These are phyloP conservation scores for Platycercus adscitus DNA, from an alignment of 2,113 vertebrate species.

Conservation along the genomic window DNA sequence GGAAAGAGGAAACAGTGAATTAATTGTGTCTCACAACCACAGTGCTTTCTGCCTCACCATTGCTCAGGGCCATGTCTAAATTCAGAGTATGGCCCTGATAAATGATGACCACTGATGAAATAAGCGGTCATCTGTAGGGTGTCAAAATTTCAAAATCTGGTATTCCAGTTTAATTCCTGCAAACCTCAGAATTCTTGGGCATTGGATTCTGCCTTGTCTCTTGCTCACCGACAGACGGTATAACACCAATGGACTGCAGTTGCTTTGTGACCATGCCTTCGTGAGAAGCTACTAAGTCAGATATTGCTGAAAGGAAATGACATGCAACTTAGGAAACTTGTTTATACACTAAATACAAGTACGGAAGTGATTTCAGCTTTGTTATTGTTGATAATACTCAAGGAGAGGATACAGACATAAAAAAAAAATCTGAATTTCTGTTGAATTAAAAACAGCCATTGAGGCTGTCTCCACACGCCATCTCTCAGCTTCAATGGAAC, in stretches of 20 bases:
- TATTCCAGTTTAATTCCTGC: neutral
- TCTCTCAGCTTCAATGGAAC: neutral
- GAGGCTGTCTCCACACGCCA: neutral
- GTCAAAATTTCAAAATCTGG: neutral
- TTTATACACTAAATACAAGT: constrained; percentile 11
- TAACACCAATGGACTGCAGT: neutral
- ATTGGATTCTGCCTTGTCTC: neutral
- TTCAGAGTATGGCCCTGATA: neutral
- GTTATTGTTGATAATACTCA: neutral
- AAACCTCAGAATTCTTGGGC: neutral
- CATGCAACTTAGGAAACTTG: neutral
- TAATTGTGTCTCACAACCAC: neutral
- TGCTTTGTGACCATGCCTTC: neutral
- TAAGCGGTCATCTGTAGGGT: neutral
- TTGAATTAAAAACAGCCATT: neutral
- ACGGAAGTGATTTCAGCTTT: neutral
- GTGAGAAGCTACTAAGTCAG: neutral
- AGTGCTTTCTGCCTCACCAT: neutral
- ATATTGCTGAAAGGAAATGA: constrained; percentile 16
- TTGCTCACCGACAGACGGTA: neutral
- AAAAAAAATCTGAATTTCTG: neutral
- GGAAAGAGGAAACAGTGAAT: constrained; percentile 4
- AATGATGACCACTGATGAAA: neutral
- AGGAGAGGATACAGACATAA: neutral
- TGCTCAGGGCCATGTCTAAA: neutral